phyloP scores from a whole-genome alignment of 2,888 invertebrate species.

The Reticulitermes lucifugus region DNA sequence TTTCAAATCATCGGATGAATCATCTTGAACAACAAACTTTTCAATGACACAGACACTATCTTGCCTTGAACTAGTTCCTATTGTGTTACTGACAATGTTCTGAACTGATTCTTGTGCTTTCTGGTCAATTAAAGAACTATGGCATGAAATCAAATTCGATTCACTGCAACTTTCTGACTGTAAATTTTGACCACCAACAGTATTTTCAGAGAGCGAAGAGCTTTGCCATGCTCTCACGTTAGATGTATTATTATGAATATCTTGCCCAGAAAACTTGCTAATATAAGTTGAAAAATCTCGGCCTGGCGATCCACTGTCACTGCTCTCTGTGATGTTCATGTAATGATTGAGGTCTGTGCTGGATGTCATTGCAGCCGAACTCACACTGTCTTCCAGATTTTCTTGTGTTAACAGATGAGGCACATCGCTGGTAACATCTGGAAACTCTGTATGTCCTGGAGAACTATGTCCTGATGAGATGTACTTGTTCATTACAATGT shows the following conservation, averaged over 20 bases:
- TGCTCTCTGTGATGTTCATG: conserved; percentile 12
- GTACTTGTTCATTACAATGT: background rate
- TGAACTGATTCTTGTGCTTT: background rate
- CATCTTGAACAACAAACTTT: background rate
- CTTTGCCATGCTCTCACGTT: background rate
- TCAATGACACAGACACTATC: background rate
- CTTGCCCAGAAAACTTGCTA: background rate
- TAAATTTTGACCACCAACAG: background rate
- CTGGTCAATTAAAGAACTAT: background rate
- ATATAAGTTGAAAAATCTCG: background rate
- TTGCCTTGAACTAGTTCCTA: background rate
- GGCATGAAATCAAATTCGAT: background rate
- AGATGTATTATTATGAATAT: background rate
- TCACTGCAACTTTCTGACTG: background rate
- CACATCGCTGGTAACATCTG: background rate
- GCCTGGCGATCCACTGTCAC: conserved; percentile 10
- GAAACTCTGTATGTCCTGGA: background rate
- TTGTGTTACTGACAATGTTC: background rate
- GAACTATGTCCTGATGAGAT: background rate
- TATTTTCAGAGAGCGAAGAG: background rate
- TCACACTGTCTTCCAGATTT: conserved; percentile 23
- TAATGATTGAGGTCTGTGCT: conserved; percentile 32
- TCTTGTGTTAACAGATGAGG: background rate
- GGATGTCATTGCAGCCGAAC: background rate
- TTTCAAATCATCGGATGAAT: background rate